These are phyloP conservation scores for Rhopilema esculentum DNA, from an alignment of 30 jellyfish, hydroid and myxozoan genomes.

Conservation along the genomic window DNA sequence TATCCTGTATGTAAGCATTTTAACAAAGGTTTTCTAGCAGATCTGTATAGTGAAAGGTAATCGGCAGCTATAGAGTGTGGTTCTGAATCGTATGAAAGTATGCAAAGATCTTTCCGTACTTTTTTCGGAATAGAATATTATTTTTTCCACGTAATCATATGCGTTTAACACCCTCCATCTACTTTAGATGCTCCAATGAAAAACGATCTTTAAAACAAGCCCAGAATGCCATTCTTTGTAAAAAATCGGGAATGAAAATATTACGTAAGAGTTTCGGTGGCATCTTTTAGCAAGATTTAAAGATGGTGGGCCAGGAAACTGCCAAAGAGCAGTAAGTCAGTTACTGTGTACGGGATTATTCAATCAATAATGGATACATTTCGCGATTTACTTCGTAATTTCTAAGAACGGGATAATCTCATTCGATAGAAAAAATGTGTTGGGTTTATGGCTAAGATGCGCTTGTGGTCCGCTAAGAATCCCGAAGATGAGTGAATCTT, in stretches of 20 bases:
- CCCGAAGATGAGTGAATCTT: not conserved
- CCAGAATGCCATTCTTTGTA: not conserved
- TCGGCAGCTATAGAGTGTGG: too few relatives aligned
- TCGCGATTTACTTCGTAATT: not conserved
- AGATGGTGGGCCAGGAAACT: not conserved
- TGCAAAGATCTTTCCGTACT: too few relatives aligned
- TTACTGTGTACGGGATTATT: not conserved
- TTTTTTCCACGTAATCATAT: too few relatives aligned
- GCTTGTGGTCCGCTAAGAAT: conserved; percentile 41
- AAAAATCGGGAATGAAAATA: not conserved
- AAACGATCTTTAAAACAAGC: too few relatives aligned
- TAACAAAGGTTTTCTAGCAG: not conserved
- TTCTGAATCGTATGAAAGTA: too few relatives aligned
- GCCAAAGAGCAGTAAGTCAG: not conserved
- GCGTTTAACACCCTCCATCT: too few relatives aligned
- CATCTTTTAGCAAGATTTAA: not conserved
- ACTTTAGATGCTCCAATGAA: too few relatives aligned
- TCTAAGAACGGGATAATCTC: conserved; percentile 4
- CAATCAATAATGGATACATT: conserved; percentile 23
- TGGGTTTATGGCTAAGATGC: conserved; percentile 23
- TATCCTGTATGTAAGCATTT: not conserved
- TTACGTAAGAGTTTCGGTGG: not conserved
- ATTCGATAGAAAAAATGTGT: conserved; percentile 3
- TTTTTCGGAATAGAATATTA: too few relatives aligned
- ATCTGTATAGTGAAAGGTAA: too few relatives aligned